Evolutionary conservation across 2,888 invertebrate species (phyloP).

Genomic region (Lottia gigantea): DNA sequence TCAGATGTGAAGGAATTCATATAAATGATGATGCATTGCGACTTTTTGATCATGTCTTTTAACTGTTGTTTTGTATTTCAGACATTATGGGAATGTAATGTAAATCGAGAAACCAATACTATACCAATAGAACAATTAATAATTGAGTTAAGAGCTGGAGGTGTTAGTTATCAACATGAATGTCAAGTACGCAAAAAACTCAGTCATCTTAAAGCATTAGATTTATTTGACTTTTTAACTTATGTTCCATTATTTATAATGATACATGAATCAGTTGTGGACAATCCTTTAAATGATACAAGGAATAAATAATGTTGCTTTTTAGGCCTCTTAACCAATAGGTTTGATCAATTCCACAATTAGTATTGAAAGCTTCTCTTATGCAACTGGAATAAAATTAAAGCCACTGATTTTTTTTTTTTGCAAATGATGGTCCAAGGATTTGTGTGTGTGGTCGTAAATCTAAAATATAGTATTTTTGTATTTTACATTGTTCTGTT

Average conservation of each 20-base stretch:
- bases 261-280: conserved; percentile 63
- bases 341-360: too few relatives aligned
- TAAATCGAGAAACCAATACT: conserved; percentile 57
- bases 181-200: conserved; percentile 58
- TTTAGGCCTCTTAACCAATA: not conserved
- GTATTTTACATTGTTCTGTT: too few relatives aligned
- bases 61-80: conserved; percentile 33
- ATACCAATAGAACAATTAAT: conserved; percentile 61
- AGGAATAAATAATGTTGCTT: conserved; percentile 37
- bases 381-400: not conserved
- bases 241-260: conserved; percentile 66
- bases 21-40: too few relatives aligned
- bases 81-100: conserved; percentile 66
- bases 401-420: not conserved
- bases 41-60: too few relatives aligned
- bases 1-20: too few relatives aligned
- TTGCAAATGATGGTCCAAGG: too few relatives aligned
- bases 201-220: conserved; percentile 50
- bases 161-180: conserved; percentile 60
- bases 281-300: conserved; percentile 60
- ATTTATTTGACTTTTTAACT: conserved; percentile 65
- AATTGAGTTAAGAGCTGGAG: conserved; percentile 64
- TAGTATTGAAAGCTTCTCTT: too few relatives aligned
- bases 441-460: too few relatives aligned
- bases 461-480: not conserved